Conservation (phyloP, 2,888 invertebrate species). For the Dasypolia templi region DNA sequence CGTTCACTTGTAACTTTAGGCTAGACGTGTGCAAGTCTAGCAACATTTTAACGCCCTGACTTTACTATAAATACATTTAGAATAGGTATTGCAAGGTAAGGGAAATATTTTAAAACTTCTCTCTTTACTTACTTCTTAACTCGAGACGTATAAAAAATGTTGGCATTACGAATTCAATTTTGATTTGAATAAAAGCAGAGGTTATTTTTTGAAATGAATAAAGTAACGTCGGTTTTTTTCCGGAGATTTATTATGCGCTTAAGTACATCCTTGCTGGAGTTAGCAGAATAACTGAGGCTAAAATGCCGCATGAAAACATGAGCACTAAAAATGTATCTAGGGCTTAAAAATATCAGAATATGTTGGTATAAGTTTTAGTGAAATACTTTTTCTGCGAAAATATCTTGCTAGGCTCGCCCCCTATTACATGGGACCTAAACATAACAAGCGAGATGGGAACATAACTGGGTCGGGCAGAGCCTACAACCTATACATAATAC, state of each 20-base stretch:
- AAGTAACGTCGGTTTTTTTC: conserved; percentile 43
- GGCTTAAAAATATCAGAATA: background rate
- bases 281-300: background rate
- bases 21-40: conserved; percentile 33
- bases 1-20: conserved; percentile 47
- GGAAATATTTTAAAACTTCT: conserved; percentile 62
- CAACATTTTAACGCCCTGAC: conserved; percentile 50
- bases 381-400: background rate
- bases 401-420: no score
- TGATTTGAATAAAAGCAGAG: conserved; percentile 54
- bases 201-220: conserved; percentile 47
- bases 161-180: conserved; percentile 64
- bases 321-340: background rate
- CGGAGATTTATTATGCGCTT: conserved; percentile 41
- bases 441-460: no score
- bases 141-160: conserved; percentile 60
- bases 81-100: conserved; percentile 49
- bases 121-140: conserved; percentile 64
- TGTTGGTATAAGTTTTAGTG: background rate
- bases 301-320: conserved; percentile 1
- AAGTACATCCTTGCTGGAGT: conserved; percentile 2
- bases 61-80: conserved; percentile 42
- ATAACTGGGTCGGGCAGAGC: no score
- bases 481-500: no score
- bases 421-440: background rate